Evolutionary conservation across 2,888 invertebrate species (phyloP), one percentile per base, ranked within the genome.

Genomic region (Halocaridina rubra): DNA sequence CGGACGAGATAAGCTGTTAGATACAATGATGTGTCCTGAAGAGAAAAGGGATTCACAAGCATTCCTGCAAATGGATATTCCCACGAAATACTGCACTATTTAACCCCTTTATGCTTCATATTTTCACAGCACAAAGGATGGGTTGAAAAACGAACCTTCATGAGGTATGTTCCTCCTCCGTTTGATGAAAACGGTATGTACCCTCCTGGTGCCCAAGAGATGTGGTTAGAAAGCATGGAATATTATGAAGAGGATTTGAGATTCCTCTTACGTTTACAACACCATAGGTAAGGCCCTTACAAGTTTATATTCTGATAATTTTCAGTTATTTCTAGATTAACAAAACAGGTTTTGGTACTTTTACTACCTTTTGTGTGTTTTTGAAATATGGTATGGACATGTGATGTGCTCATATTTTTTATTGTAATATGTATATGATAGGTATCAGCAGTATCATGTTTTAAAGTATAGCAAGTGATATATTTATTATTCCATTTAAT

Each of bases 191-290:
- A 84, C n/a, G 78, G 77, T 4, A 22, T 27, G 4, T 46, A 61
- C 13, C 71, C 72, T 19, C 57, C 77, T 10, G 93, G 93, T 0
- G 91, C 93, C 1, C 93, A 94, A 81, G 93, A 94, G 85, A 92
- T 92, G 29, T 96, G 96, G 96, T 91, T 93, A 53, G 93, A 93
- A 87, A 92, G 93, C 84, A 92, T 94, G 89, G 91, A 92, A 39
- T 92, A 92, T 33, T 94, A 94, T 82, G 91, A 93, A 81, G 92
- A 93, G 78, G 95, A 96, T 90, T 91, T 96, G 19, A 93, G 93
- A 85, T 94, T 94, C 93, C 90, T 96, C 27, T 91, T 96, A 1
- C 91, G 92, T 80, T 91, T 95, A 85, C 93, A 93, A 79, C 94
- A 95, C 91, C 93, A 94, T 89, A 93, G 92, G 94, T 95, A 90